Base-by-base conservation (phyloP, 2,113 vertebrate genomes). In the Epinephelus cyanopodus region DNA sequence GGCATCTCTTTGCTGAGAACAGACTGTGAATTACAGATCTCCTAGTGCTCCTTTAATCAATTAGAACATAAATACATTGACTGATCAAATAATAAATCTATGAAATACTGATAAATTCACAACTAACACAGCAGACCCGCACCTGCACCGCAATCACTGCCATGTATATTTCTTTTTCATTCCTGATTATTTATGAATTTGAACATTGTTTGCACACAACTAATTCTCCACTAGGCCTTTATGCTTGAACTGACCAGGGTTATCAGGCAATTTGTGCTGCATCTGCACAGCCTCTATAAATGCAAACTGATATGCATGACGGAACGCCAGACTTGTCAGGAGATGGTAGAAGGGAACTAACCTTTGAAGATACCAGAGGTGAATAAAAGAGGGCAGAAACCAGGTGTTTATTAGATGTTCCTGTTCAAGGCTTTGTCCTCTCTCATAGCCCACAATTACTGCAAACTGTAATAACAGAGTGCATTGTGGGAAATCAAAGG, bases 401-500 rank as follows among this genome's bases (percentile, higher is more conserved):
- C 58, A 71, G 83, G 63, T 79, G 69, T 87, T 90, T 29, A 89
- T 83, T 85, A 86, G 63, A 80, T 82, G 70, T 61, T 79, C 76
- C 53, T 61, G 6, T 86, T 64, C 65, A 70, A 76, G 73, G 64
- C 71, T 76, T 62, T 74, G 67, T 77, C 77, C 82, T 82, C 60
- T 52, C 60, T 65, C 29, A 76, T 33, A 86, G 64, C 65, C 62
- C 39, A 50, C 83, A 84, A 72, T 87, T 85, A 86, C 52, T 74
- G 83, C 69, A 69, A 48, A 70, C 62, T 75, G 54, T 85, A 87
- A 85, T 80, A 90, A 74, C 84, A 74, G 13, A 69, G 61, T 86
- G 74, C 82, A 89, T 88, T 82, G 80, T 85, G 66, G 80, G 83
- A 85, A 90, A 85, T 86, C 77, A 48, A 69, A 88, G 86, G 84